Evolutionary conservation across 2,888 invertebrate species (phyloP).

Genomic region (Clanis bilineata): DNA sequence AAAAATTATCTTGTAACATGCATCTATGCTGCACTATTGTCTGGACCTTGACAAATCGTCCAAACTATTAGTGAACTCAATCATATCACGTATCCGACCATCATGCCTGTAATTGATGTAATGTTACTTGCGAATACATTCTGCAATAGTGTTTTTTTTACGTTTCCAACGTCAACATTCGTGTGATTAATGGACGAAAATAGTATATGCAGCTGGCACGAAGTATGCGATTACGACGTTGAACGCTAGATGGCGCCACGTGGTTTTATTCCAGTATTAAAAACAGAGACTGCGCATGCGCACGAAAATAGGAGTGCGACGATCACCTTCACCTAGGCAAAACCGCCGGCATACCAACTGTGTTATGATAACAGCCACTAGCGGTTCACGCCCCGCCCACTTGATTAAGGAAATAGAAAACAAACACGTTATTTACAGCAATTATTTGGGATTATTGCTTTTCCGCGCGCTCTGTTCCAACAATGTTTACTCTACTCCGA

Average conservation of each 20-base stretch:
- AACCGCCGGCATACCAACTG: constrained; percentile 43
- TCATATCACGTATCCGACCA: not conserved
- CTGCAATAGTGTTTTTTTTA: constrained; percentile 6
- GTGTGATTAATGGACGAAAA: constrained; percentile 47
- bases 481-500: not conserved
- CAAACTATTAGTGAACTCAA: not conserved
- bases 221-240: constrained; percentile 51
- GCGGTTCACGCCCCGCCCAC: constrained; percentile 35
- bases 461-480: not conserved
- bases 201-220: constrained; percentile 69
- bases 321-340: constrained; percentile 80
- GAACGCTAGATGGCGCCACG: constrained; percentile 72
- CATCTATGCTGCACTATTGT: too few species aligned
- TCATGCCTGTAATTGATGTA: not conserved
- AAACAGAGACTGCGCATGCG: constrained; percentile 62
- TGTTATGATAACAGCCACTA: constrained; percentile 48
- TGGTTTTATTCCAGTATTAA: constrained; percentile 42
- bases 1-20: too few species aligned
- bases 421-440: constrained; percentile 1
- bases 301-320: constrained; percentile 70
- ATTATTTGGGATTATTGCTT: constrained; percentile 3
- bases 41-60: too few species aligned
- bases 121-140: not conserved
- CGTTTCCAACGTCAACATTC: constrained; percentile 4
- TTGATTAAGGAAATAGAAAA: constrained; percentile 22